Base-by-base conservation (phyloP, 2,888 invertebrate species). In the Drosophila pseudotalamancana region DNA sequence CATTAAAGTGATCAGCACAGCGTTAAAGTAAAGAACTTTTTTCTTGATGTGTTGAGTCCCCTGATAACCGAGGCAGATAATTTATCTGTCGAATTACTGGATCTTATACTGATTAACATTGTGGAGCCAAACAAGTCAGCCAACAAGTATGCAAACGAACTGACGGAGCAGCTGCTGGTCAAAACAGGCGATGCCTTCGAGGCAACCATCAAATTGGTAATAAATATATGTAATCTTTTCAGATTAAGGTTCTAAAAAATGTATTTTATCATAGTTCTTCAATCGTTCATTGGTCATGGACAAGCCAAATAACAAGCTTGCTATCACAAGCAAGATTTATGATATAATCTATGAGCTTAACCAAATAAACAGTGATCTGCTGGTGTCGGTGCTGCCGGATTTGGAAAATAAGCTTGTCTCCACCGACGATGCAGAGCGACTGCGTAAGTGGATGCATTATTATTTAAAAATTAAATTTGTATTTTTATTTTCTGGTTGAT, bases 271-370 rank as follows among this genome's bases (percentile, higher is more conserved):
- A n/a, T 31, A 98, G 95, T 99, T 99, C 91, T 98, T 99, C 93
- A 98, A 98, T 92, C 97, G 98, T 91, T 96, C 97, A 32, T 92
- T 99, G 59, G 97, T 99, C 85, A 93, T 98, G 91, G 98, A 98
- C 55, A 98, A 97, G 91, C 96, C 97, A 89, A 97, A 97, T 89
- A 95, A 95, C 85, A 94, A 93, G 68, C 93, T 96, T 46, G 93
- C 95, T 71, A 97, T 97, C 83, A 95, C 95, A 87, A 93, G 93
- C 43, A 97, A 97, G 93, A 95, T 99, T 31, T 99, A 98, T 92
- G 98, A 99, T 92, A 93, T 99, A 71, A 98, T 99, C 74, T 98
- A 98, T 90, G 99, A 99, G 92, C 92, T 99, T 79, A 97, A 99
- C 92, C 96, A 96, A 89, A 98, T 98, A 83, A 96, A 97, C 88